phyloP scores from a whole-genome alignment of 2,797 vertebrate species.

The Furcifer pardalis region DNA sequence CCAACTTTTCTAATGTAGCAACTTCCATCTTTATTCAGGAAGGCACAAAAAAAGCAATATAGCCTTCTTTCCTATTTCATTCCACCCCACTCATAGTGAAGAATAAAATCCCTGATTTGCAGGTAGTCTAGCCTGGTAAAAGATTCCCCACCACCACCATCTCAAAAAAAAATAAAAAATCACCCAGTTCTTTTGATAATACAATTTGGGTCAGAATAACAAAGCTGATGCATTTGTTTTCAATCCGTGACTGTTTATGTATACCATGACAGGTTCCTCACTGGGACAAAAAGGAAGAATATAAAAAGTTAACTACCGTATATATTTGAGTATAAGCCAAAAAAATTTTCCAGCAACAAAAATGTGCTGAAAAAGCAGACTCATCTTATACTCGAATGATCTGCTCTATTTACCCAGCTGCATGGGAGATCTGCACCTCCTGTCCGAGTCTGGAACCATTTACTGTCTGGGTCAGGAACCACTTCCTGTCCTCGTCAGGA shows the following conservation, averaged over 20 bases:
- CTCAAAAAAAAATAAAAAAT: neutral
- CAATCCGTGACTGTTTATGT: neutral
- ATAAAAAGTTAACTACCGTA: neutral
- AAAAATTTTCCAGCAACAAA: too few relatives aligned
- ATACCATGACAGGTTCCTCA: neutral
- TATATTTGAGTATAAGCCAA: too few relatives aligned
- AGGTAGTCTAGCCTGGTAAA: neutral
- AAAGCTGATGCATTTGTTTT: neutral
- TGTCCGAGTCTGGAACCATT: too few relatives aligned
- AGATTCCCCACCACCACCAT: neutral
- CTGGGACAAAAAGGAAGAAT: neutral
- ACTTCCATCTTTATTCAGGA: neutral
- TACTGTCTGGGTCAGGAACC: too few relatives aligned
- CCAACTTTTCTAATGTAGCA: too few relatives aligned
- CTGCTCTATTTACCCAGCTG: too few relatives aligned
- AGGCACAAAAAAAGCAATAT: neutral
- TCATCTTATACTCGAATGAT: too few relatives aligned
- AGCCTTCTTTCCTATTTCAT: neutral
- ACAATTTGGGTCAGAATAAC: too few relatives aligned
- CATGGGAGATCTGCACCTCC: too few relatives aligned
- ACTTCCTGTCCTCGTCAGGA: too few relatives aligned
- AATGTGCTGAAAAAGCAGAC: too few relatives aligned
- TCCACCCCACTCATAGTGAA: too few relatives aligned
- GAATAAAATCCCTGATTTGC: neutral
- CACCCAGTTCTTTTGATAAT: neutral